These are phyloP conservation scores for Eilema depressum DNA, from an alignment of 2,888 invertebrate genomes.

Conservation along the genomic window DNA sequence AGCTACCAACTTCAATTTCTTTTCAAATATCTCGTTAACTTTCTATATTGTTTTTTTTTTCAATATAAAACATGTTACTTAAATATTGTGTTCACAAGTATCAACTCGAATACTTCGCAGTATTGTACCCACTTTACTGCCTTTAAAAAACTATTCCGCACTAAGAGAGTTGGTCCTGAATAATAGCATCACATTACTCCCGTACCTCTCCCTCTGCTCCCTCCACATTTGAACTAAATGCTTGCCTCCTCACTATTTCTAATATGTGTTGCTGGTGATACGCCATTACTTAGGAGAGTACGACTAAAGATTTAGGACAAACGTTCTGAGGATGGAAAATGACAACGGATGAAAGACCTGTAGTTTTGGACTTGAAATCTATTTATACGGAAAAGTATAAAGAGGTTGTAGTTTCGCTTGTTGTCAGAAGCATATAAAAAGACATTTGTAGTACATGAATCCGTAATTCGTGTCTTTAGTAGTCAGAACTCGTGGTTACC, in stretches of 20 bases:
- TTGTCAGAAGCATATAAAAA: not conserved
- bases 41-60: not conserved
- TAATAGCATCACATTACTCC: constrained; percentile 49
- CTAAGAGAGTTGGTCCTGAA: constrained; percentile 42
- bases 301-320: constrained; percentile 6
- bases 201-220: constrained; percentile 21
- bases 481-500: not conserved
- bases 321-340: not conserved
- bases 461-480: not conserved
- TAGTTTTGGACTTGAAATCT: not conserved
- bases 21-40: not conserved
- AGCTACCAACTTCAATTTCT: not conserved
- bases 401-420: not conserved
- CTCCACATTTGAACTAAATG: constrained; percentile 40
- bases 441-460: not conserved
- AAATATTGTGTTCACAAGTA: constrained; percentile 9
- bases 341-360: not conserved
- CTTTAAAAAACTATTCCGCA: constrained; percentile 43
- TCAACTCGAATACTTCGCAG: constrained; percentile 8
- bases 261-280: constrained; percentile 14
- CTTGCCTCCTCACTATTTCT: constrained; percentile 34
- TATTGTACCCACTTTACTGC: constrained; percentile 19
- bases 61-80: not conserved
- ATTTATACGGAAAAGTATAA: not conserved
- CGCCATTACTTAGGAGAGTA: constrained; percentile 27